Evolutionary conservation across 2,888 invertebrate genomes (phyloP), one percentile per base, ranked within the genome.

Genomic region (Ormyrus nitidulus): DNA sequence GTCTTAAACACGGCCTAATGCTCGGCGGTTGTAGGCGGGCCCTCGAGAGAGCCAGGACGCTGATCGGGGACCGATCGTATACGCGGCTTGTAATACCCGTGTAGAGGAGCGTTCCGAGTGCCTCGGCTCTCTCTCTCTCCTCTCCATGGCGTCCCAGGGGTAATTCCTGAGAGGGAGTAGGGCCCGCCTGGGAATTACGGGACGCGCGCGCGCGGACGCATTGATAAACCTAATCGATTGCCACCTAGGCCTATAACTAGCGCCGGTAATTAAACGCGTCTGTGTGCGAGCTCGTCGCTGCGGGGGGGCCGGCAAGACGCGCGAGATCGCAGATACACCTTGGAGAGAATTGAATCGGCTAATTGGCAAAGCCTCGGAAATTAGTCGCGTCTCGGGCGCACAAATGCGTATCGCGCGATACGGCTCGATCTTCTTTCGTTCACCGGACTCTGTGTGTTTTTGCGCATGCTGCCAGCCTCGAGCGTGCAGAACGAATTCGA

Each of bases 401-500:
- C 34, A 4, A 4, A 34, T 4, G 34, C 34, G 1, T 2, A 1
- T 1, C 34, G 13, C 34, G 34, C 34, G 34, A 2, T 2, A 1
- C 1, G 34, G 34, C 34, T 13, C 13, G 13, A 0, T 13, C 34
- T 34, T 34, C 34, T 34, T 34, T 2, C 34, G 2, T 2, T 4
- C 34, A 34, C 34, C 4, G 34, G 34, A 34, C 34, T 34, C 34
- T 34, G 34, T 34, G 34, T 34, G 34, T 34, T 34, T 34, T 34
- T 66, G 59, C 66, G 51, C 70, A 62, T 53, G 5, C 58, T 58
- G 44, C 65, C 65, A 90, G 90, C 90, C 13, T 90, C 90, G 61
- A 90, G 88, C 80, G 89, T 90, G 53, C 91, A 90, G 81, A 91
- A 91, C 82, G 91, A 91, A 83, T 91, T 90, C 79, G 89, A 90